Conservation (phyloP, 2,113 vertebrate species). For the Hemibagrus wyckioides region DNA sequence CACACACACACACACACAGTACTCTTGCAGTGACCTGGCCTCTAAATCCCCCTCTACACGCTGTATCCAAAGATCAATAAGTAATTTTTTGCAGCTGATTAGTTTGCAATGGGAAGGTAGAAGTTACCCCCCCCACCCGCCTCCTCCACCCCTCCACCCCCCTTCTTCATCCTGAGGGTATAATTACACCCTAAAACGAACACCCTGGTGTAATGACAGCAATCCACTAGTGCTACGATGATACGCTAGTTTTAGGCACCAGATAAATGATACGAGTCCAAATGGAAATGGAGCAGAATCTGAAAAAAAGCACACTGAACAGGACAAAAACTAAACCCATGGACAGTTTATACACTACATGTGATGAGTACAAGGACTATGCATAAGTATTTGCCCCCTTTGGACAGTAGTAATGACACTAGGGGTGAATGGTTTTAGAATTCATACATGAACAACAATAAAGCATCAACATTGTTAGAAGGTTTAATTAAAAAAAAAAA, state of each 20-base stretch:
- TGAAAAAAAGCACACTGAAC: neutral
- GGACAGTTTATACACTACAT: neutral
- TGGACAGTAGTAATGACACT: neutral
- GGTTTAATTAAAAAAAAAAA: too few relatives aligned
- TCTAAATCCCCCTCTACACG: conserved; percentile 78
- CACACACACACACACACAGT: conserved; percentile 18
- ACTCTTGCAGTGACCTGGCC: conserved; percentile 79
- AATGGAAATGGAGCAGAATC: neutral
- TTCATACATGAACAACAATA: neutral
- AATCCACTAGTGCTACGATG: conserved; percentile 46
- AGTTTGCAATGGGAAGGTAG: conserved; percentile 88
- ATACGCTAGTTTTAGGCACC: conserved; percentile 44
- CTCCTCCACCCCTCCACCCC: conserved; percentile 27
- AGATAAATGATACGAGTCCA: conserved; percentile 27
- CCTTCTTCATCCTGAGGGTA: conserved; percentile 86
- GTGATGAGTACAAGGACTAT: neutral
- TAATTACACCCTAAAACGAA: conserved; percentile 90
- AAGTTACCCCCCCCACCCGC: conserved; percentile 49
- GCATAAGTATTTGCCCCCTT: neutral
- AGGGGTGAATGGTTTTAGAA: neutral
- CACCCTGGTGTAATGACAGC: conserved; percentile 73
- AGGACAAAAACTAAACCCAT: neutral
- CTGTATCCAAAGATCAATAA: conserved; percentile 87
- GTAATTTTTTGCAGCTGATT: conserved; percentile 99
- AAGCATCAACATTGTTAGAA: too few relatives aligned